Evolutionary conservation across 1,140 invertebrate genomes (phyloP).

Genomic region (Diorhabda sublineata): DNA sequence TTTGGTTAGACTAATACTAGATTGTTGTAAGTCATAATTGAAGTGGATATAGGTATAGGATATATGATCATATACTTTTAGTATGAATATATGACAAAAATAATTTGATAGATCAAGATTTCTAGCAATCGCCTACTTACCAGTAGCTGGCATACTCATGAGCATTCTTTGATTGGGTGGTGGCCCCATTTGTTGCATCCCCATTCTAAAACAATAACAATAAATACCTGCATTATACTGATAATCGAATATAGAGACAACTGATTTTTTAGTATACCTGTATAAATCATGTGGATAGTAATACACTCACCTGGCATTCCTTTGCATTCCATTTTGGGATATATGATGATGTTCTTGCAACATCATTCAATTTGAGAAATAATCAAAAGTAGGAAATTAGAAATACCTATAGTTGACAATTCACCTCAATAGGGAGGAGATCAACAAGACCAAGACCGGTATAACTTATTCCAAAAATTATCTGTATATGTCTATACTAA

Average conservation of each 20-base stretch:
- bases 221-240: not conserved
- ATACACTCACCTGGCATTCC: slow-evolving; percentile 41
- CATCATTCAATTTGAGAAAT: slow-evolving; percentile 27
- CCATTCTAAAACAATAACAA: slow-evolving; percentile 31
- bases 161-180: slow-evolving; percentile 40
- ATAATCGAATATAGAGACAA: not conserved
- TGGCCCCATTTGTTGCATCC: slow-evolving; percentile 44
- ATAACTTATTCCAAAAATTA: slow-evolving; percentile 9
- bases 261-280: not conserved
- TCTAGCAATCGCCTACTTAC: slow-evolving; percentile 19
- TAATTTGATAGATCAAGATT: not conserved
- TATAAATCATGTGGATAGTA: not conserved
- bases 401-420: slow-evolving; percentile 17
- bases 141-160: slow-evolving; percentile 43
- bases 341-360: slow-evolving; percentile 46
- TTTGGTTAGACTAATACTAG: no score
- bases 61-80: no score
- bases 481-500: not conserved
- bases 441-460: slow-evolving; percentile 22
- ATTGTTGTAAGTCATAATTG: no score
- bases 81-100: no score
- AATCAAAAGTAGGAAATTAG: slow-evolving; percentile 18
- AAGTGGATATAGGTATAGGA: no score
- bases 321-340: slow-evolving; percentile 43
- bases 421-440: slow-evolving; percentile 21